Percentiles rank a stretch among this genome's conserved stretches.
Evolutionary conservation across 64 coral and sea anemone species (phyloP).

Genomic region (Acropora tenuis): DNA sequence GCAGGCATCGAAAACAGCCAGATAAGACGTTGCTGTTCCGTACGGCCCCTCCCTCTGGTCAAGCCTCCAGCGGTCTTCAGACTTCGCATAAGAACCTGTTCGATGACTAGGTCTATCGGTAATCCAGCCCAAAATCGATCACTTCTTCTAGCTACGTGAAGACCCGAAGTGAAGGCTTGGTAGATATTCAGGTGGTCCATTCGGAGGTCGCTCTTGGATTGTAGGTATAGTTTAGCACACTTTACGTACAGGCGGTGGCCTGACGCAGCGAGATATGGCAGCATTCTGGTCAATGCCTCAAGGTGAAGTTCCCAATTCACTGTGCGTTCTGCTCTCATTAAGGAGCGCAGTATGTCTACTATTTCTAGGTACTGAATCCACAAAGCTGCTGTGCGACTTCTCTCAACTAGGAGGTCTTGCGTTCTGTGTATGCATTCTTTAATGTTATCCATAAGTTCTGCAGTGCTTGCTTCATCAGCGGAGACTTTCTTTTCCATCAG

Average conservation of each 20-base stretch:
- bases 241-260: too few species aligned
- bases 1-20: conserved; percentile 72
- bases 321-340: conserved; percentile 75
- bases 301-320: conserved; percentile 28
- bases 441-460: not conserved
- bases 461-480: conserved; percentile 17
- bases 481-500: conserved; percentile 39
- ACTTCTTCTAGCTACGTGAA: too few species aligned
- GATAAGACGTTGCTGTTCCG: conserved; percentile 59
- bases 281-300: too few species aligned
- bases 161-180: too few species aligned
- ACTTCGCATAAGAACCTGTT: conserved; percentile 67
- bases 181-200: too few species aligned
- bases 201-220: too few species aligned
- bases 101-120: not conserved
- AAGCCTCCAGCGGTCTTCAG: conserved; percentile 65
- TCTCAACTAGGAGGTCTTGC: conserved; percentile 17
- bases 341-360: conserved; percentile 63
- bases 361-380: conserved; percentile 77
- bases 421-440: conserved; percentile 35
- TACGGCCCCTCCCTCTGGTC: conserved; percentile 45
- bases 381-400: conserved; percentile 46
- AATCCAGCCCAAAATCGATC: too few species aligned
- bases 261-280: too few species aligned
- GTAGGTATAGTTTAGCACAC: too few species aligned